Evolutionary conservation across 2,113 vertebrate genomes (phyloP).

Genomic region (Rattus norvegicus): DNA sequence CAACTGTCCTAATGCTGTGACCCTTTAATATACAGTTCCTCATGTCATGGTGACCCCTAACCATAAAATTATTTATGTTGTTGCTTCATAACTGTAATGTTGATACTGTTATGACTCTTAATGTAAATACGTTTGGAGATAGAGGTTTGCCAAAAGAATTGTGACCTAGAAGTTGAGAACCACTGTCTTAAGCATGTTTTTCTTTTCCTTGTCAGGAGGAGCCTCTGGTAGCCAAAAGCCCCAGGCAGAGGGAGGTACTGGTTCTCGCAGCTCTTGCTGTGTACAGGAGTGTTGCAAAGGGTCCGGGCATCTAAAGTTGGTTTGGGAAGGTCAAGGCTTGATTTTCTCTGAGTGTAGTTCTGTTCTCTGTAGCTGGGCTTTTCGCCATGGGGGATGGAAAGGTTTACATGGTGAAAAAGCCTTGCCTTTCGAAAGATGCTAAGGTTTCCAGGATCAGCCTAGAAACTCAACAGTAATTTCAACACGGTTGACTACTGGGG

Average conservation of each 20-base stretch:
- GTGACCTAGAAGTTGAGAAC: neutral
- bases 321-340: neutral
- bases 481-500: no score
- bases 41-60: neutral
- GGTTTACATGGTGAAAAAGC: neutral
- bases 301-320: neutral
- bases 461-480: neutral
- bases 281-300: neutral
- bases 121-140: neutral
- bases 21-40: neutral
- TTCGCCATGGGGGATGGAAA: neutral
- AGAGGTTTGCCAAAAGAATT: neutral
- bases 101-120: no score
- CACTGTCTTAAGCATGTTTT: neutral
- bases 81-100: neutral
- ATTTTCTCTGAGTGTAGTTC: neutral
- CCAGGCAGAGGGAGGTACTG: neutral
- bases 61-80: neutral
- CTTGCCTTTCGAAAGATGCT: neutral
- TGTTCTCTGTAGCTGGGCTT: neutral
- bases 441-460: neutral
- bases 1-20: neutral
- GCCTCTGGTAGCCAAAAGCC: neutral
- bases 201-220: neutral
- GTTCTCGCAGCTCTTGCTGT: neutral